Conservation (phyloP, 2,113 vertebrate genomes). For the Dolichotis patagonum region DNA sequence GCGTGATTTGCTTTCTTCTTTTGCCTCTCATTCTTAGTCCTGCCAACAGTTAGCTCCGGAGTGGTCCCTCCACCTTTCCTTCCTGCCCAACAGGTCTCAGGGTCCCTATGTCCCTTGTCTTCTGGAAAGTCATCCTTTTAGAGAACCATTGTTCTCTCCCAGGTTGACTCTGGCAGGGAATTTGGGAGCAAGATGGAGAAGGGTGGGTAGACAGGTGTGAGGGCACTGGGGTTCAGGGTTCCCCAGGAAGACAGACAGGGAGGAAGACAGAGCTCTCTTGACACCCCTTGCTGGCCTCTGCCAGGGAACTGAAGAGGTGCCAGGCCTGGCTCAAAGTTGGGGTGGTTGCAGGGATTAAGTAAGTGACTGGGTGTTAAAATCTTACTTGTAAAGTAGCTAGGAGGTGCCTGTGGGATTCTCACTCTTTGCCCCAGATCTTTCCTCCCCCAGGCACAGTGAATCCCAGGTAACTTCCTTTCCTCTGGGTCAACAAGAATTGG, state of each 20-base stretch:
- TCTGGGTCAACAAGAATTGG: background rate
- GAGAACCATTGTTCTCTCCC: background rate
- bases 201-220: no score
- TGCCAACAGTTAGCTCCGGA: background rate
- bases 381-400: background rate
- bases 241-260: background rate
- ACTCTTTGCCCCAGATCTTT: background rate
- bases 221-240: no score
- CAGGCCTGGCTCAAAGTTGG: background rate
- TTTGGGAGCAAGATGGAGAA: background rate
- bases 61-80: background rate
- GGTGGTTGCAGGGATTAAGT: background rate
- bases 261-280: background rate
- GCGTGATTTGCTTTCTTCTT: background rate
- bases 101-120: background rate
- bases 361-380: background rate
- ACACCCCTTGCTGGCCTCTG: background rate
- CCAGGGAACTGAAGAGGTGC: background rate
- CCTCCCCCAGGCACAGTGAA: background rate
- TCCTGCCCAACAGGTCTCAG: background rate
- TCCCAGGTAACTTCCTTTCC: background rate
- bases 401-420: background rate
- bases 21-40: background rate
- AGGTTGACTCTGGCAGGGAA: background rate
- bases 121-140: background rate